phyloP scores from a whole-genome alignment of 1,140 invertebrate species.

The Hylaeus volcanicus region DNA sequence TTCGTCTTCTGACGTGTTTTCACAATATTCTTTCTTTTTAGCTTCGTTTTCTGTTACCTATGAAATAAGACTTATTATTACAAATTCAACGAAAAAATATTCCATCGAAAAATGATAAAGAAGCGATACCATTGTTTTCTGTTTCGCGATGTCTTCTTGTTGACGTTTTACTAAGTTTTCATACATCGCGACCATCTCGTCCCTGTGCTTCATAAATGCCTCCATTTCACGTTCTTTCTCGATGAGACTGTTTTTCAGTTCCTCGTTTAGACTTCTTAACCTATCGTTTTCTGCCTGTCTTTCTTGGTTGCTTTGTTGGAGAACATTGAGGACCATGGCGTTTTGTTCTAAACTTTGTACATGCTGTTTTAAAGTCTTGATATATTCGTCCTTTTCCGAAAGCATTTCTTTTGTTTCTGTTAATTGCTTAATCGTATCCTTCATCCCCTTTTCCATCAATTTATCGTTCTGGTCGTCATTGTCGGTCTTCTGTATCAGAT shows the following conservation, averaged over 20 bases:
- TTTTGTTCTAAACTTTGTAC: conserved; percentile 48
- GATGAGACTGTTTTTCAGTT: conserved; percentile 57
- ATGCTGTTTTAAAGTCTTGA: conserved; percentile 47
- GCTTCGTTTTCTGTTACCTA: conserved; percentile 20
- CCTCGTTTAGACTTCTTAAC: conserved; percentile 55
- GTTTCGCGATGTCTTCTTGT: conserved; percentile 64
- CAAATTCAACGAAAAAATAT: not conserved
- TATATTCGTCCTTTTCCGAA: conserved; percentile 44
- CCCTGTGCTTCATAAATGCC: conserved; percentile 68
- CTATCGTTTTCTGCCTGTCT: conserved; percentile 60
- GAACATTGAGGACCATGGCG: conserved; percentile 50
- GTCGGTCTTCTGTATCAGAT: conserved; percentile 50
- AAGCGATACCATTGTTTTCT: conserved; percentile 59
- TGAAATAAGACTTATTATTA: conserved; percentile 29
- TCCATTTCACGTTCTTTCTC: conserved; percentile 70
- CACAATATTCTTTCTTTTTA: conserved; percentile 36
- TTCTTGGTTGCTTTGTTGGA: conserved; percentile 59
- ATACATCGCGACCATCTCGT: conserved; percentile 67
- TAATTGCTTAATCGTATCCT: conserved; percentile 59
- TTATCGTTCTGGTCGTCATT: conserved; percentile 35
- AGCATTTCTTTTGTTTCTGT: conserved; percentile 50
- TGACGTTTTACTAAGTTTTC: conserved; percentile 68
- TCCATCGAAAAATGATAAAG: conserved; percentile 4
- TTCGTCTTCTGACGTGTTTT: conserved; percentile 65
- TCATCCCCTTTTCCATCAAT: conserved; percentile 67